phyloP scores from a whole-genome alignment of 2,113 vertebrate genomes.

The Gambusia holbrooki region DNA sequence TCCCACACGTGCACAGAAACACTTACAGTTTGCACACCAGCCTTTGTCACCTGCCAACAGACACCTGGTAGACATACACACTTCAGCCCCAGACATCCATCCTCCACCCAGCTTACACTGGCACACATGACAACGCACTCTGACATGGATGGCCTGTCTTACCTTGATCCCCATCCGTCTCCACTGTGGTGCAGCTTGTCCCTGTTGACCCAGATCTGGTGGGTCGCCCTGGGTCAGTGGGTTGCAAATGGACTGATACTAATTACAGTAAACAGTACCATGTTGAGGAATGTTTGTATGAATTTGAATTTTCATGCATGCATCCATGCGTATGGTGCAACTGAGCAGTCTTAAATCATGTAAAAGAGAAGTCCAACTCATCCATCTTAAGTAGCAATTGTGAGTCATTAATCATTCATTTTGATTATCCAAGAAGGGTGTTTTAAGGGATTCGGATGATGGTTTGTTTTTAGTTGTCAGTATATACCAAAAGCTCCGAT shows the following conservation, averaged over 20 bases:
- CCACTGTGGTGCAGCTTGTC: conserved; percentile 51
- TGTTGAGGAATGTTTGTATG: conserved; percentile 41
- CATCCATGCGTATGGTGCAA: conserved; percentile 29
- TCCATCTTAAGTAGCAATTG: conserved; percentile 68
- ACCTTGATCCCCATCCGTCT: conserved; percentile 60
- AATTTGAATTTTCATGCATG: conserved; percentile 52
- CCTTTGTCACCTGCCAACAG: conserved; percentile 61
- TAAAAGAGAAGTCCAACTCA: conserved; percentile 63
- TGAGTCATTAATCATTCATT: conserved; percentile 61
- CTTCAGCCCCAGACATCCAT: conserved; percentile 53
- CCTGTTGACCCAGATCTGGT: conserved; percentile 67
- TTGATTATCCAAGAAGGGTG: conserved; percentile 48
- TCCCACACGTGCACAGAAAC: conserved; percentile 57
- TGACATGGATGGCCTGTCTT: conserved; percentile 23
- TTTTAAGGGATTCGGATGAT: conserved; percentile 4
- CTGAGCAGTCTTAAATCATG: conserved; percentile 63
- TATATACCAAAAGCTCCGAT: no score
- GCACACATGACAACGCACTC: conserved; percentile 31
- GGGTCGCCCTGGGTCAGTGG: conserved; percentile 72
- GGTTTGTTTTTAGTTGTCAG: not conserved
- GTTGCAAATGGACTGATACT: conserved; percentile 78
- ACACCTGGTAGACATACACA: conserved; percentile 31
- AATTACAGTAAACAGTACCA: conserved; percentile 77
- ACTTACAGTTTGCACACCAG: conserved; percentile 56
- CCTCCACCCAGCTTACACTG: conserved; percentile 24